phyloP scores from a whole-genome alignment of 2,888 invertebrate genomes.

The Germaria angustata region DNA sequence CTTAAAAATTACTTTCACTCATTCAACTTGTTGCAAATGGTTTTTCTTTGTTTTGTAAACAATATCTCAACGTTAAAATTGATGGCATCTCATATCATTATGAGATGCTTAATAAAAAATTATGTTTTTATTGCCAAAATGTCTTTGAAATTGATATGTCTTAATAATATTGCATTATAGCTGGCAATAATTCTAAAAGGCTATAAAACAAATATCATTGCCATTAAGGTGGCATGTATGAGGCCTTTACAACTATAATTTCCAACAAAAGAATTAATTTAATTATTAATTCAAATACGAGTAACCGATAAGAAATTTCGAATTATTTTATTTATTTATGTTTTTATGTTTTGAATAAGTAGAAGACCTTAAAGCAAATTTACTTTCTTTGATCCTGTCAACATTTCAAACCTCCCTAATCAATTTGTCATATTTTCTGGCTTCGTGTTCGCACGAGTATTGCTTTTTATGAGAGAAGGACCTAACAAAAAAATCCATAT shows the following conservation, averaged over 20 bases:
- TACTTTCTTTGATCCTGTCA: too few relatives aligned
- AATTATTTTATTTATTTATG: too few relatives aligned
- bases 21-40: background rate
- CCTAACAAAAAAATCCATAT: background rate
- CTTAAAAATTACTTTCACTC: background rate
- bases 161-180: background rate
- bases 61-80: background rate
- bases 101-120: background rate
- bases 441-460: background rate
- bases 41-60: conserved; percentile 1
- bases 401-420: conserved; percentile 16
- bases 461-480: conserved; percentile 5
- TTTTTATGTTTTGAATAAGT: too few relatives aligned
- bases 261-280: too few relatives aligned
- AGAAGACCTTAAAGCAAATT: too few relatives aligned
- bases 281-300: too few relatives aligned
- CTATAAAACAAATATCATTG: background rate
- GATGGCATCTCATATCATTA: background rate
- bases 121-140: background rate
- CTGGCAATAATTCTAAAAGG: background rate
- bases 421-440: conserved; percentile 33
- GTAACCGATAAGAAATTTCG: background rate
- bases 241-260: too few relatives aligned
- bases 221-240: conserved; percentile 1
- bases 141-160: conserved; percentile 6